phyloP scores from a whole-genome alignment of 2,113 vertebrate genomes.

The Gracilinanus agilis region DNA sequence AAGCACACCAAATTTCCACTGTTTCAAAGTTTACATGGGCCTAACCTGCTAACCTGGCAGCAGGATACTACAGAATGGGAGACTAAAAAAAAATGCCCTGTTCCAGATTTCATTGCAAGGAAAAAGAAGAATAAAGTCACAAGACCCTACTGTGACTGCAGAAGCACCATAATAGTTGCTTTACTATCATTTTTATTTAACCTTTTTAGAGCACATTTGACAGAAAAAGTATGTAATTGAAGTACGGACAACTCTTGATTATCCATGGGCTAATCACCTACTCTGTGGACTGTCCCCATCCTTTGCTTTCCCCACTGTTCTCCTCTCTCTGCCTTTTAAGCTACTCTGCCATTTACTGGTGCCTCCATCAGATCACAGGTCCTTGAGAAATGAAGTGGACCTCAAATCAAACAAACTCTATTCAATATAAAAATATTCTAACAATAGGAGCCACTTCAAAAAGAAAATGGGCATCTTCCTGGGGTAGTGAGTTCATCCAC shows the following conservation, averaged over 20 bases:
- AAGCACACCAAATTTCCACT: slow-evolving; percentile 8
- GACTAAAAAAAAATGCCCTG: not conserved
- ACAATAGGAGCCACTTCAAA: not conserved
- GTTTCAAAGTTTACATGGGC: not conserved
- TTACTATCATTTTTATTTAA: not conserved
- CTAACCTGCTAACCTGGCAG: not conserved
- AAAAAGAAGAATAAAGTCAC: not conserved
- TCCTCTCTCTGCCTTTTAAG: not conserved
- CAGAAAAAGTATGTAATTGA: not conserved
- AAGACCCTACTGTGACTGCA: not conserved
- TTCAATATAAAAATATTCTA: not conserved
- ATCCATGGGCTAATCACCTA: not conserved
- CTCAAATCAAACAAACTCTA: not conserved
- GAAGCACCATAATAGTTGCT: not conserved
- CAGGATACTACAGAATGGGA: not conserved
- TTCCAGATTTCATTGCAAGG: not conserved
- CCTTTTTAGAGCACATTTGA: not conserved
- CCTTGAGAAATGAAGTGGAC: not conserved
- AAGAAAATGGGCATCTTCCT: not conserved
- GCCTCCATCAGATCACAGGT: not conserved
- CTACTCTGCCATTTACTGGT: not conserved
- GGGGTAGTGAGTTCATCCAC: not conserved
- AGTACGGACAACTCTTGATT: not conserved
- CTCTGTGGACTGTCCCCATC: not conserved
- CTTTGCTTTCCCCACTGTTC: not conserved